Evolutionary conservation across 2,888 invertebrate genomes (phyloP).

Genomic region (Magallana nippona): DNA sequence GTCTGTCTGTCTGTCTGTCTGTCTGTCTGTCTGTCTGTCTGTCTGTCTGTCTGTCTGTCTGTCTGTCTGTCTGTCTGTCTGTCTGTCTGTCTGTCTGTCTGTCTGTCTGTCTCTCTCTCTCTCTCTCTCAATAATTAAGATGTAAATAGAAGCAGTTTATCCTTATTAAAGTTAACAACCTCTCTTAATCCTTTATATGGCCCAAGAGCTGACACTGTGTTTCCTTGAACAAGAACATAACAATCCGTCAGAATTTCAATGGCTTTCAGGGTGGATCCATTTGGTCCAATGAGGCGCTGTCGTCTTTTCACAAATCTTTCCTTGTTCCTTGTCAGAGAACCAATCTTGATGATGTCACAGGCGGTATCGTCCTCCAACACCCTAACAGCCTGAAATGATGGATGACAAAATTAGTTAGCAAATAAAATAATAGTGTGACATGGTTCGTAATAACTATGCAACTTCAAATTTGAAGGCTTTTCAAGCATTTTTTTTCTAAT

Average conservation of each 20-base stretch:
- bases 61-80: too few relatives aligned
- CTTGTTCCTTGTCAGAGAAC: conserved; percentile 90
- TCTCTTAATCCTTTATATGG: conserved; percentile 90
- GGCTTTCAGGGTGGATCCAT: conserved; percentile 97
- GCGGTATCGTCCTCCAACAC: conserved; percentile 90
- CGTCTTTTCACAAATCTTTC: conserved; percentile 97
- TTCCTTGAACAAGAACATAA: conserved; percentile 97
- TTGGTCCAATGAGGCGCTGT: conserved; percentile 96
- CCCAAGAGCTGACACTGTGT: conserved; percentile 97
- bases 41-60: too few relatives aligned
- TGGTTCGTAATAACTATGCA: too few relatives aligned
- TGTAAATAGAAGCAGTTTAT: too few relatives aligned
- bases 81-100: too few relatives aligned
- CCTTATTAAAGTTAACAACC: conserved; percentile 56
- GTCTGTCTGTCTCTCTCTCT: too few relatives aligned
- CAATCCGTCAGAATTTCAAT: conserved; percentile 97
- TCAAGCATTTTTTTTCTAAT: too few relatives aligned
- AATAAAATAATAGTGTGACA: too few relatives aligned
- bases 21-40: too few relatives aligned
- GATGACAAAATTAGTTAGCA: not conserved
- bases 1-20: too few relatives aligned
- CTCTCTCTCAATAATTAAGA: too few relatives aligned
- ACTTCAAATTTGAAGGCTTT: too few relatives aligned
- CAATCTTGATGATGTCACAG: conserved; percentile 98
- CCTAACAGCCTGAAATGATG: conserved; percentile 77